Evolutionary conservation across 1,140 invertebrate species (phyloP).

Genomic region (Diprion similis): DNA sequence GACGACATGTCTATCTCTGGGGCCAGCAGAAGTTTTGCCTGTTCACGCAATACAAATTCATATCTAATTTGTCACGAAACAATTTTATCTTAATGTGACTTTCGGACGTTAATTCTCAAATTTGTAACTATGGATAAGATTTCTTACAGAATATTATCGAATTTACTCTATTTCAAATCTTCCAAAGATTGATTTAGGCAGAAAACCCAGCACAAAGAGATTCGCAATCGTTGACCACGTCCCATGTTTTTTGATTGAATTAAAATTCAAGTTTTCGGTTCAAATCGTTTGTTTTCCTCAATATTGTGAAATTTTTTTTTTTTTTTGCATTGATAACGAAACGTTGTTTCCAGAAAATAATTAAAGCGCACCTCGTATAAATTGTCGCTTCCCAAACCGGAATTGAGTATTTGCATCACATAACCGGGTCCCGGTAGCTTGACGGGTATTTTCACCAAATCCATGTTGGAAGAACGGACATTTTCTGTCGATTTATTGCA

Average conservation of each 20-base stretch:
- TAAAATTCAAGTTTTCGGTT: no score
- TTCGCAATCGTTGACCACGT: no score
- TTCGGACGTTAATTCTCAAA: conserved; percentile 14
- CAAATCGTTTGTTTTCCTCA: no score
- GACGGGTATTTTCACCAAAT: conserved; percentile 4
- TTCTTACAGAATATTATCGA: no score
- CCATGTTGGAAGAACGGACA: not conserved
- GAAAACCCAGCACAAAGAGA: no score
- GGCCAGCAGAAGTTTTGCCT: conserved; percentile 34
- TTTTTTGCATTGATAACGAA: no score
- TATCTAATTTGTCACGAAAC: not conserved
- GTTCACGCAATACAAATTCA: conserved; percentile 10
- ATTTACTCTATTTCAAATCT: no score
- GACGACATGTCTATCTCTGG: conserved; percentile 35
- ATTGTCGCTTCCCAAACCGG: conserved; percentile 27
- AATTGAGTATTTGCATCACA: conserved; percentile 31
- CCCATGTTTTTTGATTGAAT: no score
- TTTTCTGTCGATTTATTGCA: not conserved
- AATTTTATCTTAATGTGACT: not conserved
- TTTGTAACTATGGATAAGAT: not conserved
- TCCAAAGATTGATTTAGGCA: no score
- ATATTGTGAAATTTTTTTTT: no score
- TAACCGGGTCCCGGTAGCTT: conserved; percentile 20
- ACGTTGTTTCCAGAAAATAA: not conserved
- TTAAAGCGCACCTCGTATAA: conserved; percentile 30